phyloP scores from a whole-genome alignment of 2,888 invertebrate genomes.

The Leptarthrus brevirostris region DNA sequence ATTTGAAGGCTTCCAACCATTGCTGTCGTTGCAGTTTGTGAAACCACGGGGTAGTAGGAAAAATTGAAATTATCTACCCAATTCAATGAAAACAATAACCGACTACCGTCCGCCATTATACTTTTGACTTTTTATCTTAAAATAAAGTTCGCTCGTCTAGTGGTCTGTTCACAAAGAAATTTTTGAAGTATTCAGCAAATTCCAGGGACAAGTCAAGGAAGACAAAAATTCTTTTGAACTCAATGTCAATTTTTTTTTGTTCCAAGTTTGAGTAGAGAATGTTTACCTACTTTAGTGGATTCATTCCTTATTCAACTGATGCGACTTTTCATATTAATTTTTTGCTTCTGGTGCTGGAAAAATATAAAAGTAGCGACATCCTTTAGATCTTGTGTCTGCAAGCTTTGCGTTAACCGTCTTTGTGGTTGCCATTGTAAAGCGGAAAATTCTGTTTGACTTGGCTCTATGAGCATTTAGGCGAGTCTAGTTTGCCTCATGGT shows the following conservation, averaged over 20 bases:
- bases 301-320: not conserved
- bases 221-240: not conserved
- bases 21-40: no score
- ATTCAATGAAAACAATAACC: slow-evolving; percentile 29
- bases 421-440: slow-evolving; percentile 40
- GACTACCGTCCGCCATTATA: not conserved
- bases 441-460: slow-evolving; percentile 42
- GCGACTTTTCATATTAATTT: slow-evolving; percentile 35
- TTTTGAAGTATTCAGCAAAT: slow-evolving; percentile 6
- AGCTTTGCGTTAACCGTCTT: slow-evolving; percentile 38
- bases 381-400: slow-evolving; percentile 14
- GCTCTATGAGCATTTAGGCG: no score
- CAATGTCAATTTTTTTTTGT: slow-evolving; percentile 24
- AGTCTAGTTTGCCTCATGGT: no score
- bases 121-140: slow-evolving; percentile 30
- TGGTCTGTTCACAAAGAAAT: slow-evolving; percentile 14
- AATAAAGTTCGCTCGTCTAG: slow-evolving; percentile 4
- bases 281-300: slow-evolving; percentile 31
- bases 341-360: slow-evolving; percentile 13
- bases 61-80: not conserved
- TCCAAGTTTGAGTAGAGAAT: slow-evolving; percentile 15
- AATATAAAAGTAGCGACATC: slow-evolving; percentile 5
- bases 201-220: not conserved
- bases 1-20: no score
- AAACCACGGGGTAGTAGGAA: no score